Percentiles rank a stretch among this genome's conserved stretches.
Conservation (phyloP, 2,797 vertebrate species). For the Macropus fuliginosus region DNA sequence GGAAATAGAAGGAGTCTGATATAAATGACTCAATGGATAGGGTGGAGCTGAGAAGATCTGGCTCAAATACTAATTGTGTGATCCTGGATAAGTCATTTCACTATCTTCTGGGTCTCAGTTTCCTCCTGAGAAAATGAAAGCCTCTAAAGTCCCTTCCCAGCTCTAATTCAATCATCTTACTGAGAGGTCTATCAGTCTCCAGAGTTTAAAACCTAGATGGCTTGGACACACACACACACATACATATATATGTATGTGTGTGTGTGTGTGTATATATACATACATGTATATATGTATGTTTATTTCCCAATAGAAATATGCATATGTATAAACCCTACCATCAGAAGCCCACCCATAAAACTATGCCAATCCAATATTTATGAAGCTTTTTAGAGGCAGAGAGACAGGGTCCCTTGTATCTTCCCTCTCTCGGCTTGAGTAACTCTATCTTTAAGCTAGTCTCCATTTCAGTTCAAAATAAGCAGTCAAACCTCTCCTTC, state of each 20-base stretch:
- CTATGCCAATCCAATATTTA: not conserved
- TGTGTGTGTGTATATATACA: too few species aligned
- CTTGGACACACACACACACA: not conserved
- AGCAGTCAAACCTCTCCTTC: not conserved
- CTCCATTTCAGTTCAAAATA: not conserved
- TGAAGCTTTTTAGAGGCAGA: not conserved
- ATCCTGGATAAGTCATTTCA: not conserved
- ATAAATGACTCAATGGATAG: not conserved
- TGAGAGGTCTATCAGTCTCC: not conserved
- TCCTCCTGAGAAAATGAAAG: not conserved
- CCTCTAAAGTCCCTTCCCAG: not conserved
- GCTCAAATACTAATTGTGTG: not conserved
- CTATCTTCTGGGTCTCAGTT: not conserved
- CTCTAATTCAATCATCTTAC: not conserved
- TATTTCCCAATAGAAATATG: not conserved
- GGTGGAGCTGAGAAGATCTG: not conserved
- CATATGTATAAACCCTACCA: not conserved
- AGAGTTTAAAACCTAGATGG: not conserved
- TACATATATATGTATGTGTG: too few species aligned
- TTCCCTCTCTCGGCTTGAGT: not conserved
- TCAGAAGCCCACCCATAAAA: not conserved
- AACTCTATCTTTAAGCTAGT: not conserved
- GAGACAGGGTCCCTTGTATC: not conserved
- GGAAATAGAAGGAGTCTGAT: not conserved
- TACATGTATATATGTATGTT: too few species aligned